A percentile compares a stretch with the other conserved stretches of the same genome.
Conservation (phyloP, 2,888 invertebrate genomes). For the Sarcophaga carnaria region DNA sequence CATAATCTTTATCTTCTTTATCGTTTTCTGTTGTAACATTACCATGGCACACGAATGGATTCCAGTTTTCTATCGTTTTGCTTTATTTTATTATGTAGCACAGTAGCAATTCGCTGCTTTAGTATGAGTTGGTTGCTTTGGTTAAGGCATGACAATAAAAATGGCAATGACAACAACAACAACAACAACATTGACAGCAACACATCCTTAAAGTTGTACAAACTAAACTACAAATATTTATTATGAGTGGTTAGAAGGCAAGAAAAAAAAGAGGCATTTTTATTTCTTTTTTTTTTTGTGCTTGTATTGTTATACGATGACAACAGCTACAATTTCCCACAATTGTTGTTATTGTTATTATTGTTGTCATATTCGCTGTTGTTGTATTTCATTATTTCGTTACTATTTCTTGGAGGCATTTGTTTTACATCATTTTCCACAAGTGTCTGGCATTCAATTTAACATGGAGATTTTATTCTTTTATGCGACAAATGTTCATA, state of each 20-base stretch:
- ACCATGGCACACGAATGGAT: neutral
- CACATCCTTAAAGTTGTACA: conserved; percentile 62
- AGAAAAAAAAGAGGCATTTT: conserved; percentile 43
- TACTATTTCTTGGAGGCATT: conserved; percentile 46
- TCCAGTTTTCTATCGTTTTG: neutral
- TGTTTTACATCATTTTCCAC: conserved; percentile 58
- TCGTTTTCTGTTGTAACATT: conserved; percentile 29
- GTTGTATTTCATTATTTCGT: conserved; percentile 30
- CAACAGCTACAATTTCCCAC: conserved; percentile 38
- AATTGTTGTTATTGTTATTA: conserved; percentile 41
- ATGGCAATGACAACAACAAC: conserved; percentile 32
- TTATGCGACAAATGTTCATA: conserved; percentile 69
- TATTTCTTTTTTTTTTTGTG: neutral
- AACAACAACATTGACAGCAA: conserved; percentile 47
- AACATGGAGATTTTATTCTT: conserved; percentile 72
- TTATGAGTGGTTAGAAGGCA: conserved; percentile 39
- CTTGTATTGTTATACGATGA: conserved; percentile 10
- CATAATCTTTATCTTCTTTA: conserved; percentile 49
- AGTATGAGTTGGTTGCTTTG: too few relatives aligned
- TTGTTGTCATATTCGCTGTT: neutral
- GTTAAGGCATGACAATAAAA: neutral
- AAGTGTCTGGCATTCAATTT: conserved; percentile 63
- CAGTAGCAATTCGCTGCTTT: neutral
- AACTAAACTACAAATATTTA: conserved; percentile 61
- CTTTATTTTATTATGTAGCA: conserved; percentile 21